phyloP scores from a whole-genome alignment of 1,140 invertebrate species.

The Drosophila melanica region DNA sequence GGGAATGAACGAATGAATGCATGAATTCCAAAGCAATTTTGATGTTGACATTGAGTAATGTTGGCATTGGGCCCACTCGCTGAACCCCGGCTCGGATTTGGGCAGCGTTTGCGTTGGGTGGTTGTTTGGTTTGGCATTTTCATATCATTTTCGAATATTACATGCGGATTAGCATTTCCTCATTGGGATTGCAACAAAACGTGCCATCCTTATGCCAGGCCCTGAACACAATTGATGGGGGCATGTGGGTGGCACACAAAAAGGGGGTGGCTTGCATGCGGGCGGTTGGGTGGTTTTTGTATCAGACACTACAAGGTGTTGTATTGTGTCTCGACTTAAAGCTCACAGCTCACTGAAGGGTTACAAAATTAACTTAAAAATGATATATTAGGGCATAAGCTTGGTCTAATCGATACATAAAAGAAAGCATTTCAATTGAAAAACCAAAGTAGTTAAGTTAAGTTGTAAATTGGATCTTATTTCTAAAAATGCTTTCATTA shows the following conservation, averaged over 20 bases:
- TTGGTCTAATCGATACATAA: background rate
- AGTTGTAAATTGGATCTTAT: too few species aligned
- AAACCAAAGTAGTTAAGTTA: too few species aligned
- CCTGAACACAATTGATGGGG: background rate
- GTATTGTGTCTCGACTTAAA: conserved; percentile 7
- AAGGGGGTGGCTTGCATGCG: conserved; percentile 60
- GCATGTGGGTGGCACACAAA: conserved; percentile 25
- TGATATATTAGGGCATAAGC: background rate
- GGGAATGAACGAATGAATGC: conserved; percentile 58
- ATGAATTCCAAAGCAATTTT: conserved; percentile 82
- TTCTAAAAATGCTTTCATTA: too few species aligned
- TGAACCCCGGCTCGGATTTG: conserved; percentile 9
- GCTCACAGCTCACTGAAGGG: conserved; percentile 2
- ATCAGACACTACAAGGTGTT: conserved; percentile 6
- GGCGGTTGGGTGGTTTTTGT: conserved; percentile 19
- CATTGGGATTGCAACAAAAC: conserved; percentile 79
- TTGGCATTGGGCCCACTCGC: conserved; percentile 49
- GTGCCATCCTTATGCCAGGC: conserved; percentile 56
- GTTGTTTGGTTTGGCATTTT: conserved; percentile 80
- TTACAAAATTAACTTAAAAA: conserved; percentile 9
- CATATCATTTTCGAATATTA: conserved; percentile 83
- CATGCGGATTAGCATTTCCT: conserved; percentile 83
- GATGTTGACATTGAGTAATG: conserved; percentile 82
- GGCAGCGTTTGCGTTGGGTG: conserved; percentile 48
- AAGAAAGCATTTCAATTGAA: background rate